Evolutionary conservation across 1,140 invertebrate species (phyloP).

Genomic region (Planococcus citri): DNA sequence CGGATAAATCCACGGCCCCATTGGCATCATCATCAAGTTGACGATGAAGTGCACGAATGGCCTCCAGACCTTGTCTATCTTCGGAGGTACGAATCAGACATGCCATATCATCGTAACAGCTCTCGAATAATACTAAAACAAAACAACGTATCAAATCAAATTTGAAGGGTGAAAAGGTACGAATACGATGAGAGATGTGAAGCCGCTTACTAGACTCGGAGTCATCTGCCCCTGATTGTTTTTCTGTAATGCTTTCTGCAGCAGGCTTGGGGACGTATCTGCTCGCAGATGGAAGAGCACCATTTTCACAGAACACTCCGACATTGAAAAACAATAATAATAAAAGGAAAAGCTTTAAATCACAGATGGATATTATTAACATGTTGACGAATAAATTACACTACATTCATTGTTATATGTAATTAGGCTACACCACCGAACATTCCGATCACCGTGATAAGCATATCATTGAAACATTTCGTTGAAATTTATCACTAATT

Average conservation of each 20-base stretch:
- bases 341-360: neutral
- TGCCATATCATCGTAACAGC: constrained; percentile 47
- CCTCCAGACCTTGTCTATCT: constrained; percentile 73
- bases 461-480: too few species aligned
- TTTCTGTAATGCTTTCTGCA: neutral
- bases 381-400: neutral
- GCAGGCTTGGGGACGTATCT: neutral
- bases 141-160: neutral
- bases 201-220: neutral
- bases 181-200: neutral
- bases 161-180: too few species aligned
- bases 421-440: neutral
- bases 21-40: constrained; percentile 89
- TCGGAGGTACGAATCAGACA: constrained; percentile 56
- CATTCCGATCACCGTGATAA: neutral
- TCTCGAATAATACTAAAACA: constrained; percentile 30
- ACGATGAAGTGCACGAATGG: constrained; percentile 71
- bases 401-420: neutral
- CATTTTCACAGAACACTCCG: neutral
- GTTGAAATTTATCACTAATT: too few species aligned
- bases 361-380: neutral
- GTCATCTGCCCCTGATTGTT: neutral
- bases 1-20: constrained; percentile 84
- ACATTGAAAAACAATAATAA: neutral
- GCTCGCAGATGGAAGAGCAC: neutral